Percentiles rank a stretch among this genome's conserved stretches.
Evolutionary conservation across 2,113 vertebrate species (phyloP).

Genomic region (rat (Rattus norvegicus)): DNA sequence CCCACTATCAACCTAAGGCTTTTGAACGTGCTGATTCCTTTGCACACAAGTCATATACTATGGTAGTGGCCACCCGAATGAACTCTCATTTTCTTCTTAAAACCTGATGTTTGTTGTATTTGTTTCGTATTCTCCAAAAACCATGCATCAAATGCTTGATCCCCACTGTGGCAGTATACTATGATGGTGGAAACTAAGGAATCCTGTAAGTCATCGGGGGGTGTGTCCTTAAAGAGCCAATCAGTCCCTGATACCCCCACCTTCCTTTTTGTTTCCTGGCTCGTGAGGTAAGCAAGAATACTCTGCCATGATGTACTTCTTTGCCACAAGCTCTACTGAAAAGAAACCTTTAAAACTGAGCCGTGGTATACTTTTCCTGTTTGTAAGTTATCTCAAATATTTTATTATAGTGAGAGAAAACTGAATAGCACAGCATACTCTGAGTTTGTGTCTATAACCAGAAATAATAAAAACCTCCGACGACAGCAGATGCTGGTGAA

Average conservation of each 20-base stretch:
- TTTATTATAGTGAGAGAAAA: neutral
- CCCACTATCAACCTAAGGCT: neutral
- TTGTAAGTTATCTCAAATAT: neutral
- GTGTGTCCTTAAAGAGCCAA: neutral
- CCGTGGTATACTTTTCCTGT: neutral
- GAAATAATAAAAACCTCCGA: neutral
- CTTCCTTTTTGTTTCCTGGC: neutral
- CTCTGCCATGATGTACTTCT: neutral
- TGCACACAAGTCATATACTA: neutral
- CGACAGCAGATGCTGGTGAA: too few species aligned
- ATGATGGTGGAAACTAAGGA: too few species aligned
- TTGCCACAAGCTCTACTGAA: neutral
- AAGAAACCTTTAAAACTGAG: neutral
- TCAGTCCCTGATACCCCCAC: too few species aligned
- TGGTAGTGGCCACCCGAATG: too few species aligned
- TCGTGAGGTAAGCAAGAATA: neutral
- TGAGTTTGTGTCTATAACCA: neutral
- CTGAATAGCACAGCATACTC: neutral
- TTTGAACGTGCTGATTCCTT: neutral
- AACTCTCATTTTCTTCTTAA: neutral
- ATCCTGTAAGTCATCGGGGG: neutral
- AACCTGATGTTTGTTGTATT: neutral
- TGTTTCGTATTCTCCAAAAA: neutral
- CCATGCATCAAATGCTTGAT: neutral
- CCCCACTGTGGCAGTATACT: neutral